Evolutionary conservation across 2,888 invertebrate genomes (phyloP), one percentile per base, ranked within the genome.

Genomic region (Drosophila anomalata): DNA sequence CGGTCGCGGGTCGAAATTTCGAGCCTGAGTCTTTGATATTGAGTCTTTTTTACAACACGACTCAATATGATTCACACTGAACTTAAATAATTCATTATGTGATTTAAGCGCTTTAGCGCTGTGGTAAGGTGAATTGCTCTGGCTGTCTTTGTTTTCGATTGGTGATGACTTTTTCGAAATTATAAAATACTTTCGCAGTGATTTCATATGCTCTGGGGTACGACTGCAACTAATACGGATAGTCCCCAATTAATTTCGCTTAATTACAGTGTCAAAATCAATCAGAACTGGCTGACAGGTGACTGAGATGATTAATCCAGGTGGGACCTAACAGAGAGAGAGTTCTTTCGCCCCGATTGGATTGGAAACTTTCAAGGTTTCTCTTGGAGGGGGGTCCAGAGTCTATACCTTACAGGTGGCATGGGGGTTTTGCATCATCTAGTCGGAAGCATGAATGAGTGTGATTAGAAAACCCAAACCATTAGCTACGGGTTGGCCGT

Each of bases 11-110:
- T 39, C 42, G 57, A 60, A 55, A 60, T 48, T 58, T 72, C 44
- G 20, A 44, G 54, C 59, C 61, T 59, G 67, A 58, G 70, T 76
- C 74, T 85, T 82, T 74, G 74, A 54, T 75, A 55, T 78, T 84
- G 62, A 48, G 39, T 41, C 8, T 29, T 67, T 68, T 57, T 48
- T 57, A 20, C 11, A 20, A 58, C 55, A 8, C 29, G 29, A 33
- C 33, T 31, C 14, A 42, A 42, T 42, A 44, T 80, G 81, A 82
- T 68, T 85, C 83, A 82, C 39, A 36, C 54, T 54, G 68, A 14
- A 65, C 76, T 73, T 73, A 78, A 85, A 81, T 82, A 82, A 79
- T 76, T 85, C 82, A 79, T 81, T 85, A 77, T 72, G 76, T 69
- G 72, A 78, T 59, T 82, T 66, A 82, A 79, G 68, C 72, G 75